These are phyloP conservation scores for Drosophila paracracens DNA, from an alignment of 2,888 invertebrate genomes.

Conservation along the genomic window DNA sequence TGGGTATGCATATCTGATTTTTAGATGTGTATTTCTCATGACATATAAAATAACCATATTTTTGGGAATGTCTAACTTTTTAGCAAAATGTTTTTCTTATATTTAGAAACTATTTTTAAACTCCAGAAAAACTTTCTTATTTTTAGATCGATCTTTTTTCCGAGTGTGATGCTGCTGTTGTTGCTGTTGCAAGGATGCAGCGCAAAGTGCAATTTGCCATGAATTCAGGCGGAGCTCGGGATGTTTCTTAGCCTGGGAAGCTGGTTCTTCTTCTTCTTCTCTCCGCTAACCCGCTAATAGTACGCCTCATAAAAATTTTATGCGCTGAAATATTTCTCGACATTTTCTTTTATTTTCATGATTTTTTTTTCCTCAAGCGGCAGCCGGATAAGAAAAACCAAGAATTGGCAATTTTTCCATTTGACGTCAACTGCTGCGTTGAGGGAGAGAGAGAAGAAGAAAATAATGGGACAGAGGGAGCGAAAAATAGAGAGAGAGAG, in stretches of 20 bases:
- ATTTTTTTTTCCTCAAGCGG: slow-evolving; percentile 13
- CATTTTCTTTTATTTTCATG: slow-evolving; percentile 20
- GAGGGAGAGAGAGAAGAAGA: not conserved
- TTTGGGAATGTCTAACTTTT: not conserved
- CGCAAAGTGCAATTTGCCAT: slow-evolving; percentile 78
- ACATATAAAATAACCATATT: not conserved
- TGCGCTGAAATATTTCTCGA: slow-evolving; percentile 71
- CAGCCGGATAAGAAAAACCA: slow-evolving; percentile 47
- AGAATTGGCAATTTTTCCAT: slow-evolving; percentile 75
- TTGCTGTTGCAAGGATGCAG: slow-evolving; percentile 28
- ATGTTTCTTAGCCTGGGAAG: slow-evolving; percentile 17
- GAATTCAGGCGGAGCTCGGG: slow-evolving; percentile 47
- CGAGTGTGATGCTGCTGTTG: slow-evolving; percentile 2
- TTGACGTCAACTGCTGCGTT: slow-evolving; percentile 59
- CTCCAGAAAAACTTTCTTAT: not conserved
- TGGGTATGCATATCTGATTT: not conserved
- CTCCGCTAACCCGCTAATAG: slow-evolving; percentile 70
- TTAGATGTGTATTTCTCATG: not conserved
- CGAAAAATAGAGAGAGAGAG: not conserved
- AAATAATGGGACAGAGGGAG: too few species aligned
- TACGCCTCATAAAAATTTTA: slow-evolving; percentile 81
- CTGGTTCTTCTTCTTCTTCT: not conserved
- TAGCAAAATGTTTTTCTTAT: not conserved
- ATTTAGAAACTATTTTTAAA: not conserved
- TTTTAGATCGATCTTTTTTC: not conserved